Evolutionary conservation across 2,888 invertebrate species (phyloP).

Genomic region (Zygogramma bicolorata): DNA sequence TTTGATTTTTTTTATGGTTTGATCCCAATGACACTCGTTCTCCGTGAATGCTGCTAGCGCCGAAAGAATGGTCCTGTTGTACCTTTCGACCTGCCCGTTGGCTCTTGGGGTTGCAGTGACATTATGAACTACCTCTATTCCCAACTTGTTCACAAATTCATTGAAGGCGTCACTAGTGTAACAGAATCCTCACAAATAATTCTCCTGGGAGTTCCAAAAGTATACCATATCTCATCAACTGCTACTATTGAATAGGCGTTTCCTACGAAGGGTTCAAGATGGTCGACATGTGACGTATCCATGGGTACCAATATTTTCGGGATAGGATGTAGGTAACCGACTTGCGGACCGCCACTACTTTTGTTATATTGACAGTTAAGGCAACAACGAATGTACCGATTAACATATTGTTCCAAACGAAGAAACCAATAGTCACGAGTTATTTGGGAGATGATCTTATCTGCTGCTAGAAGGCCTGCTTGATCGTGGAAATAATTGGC

Average conservation of each 20-base stretch:
- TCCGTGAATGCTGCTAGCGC: too few relatives aligned
- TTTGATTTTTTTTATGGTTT: too few relatives aligned
- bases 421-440: slow-evolving; percentile 38
- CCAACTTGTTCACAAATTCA: slow-evolving; percentile 20
- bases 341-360: too few relatives aligned
- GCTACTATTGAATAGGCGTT: slow-evolving; percentile 47
- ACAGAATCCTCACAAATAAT: slow-evolving; percentile 39
- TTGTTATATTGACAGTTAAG: slow-evolving; percentile 22
- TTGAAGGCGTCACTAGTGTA: slow-evolving; percentile 40
- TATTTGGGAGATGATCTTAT: slow-evolving; percentile 16
- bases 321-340: slow-evolving; percentile 25
- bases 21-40: too few relatives aligned
- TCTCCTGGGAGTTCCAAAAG: slow-evolving; percentile 27
- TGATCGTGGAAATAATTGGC: slow-evolving; percentile 13
- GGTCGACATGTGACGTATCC: slow-evolving; percentile 32
- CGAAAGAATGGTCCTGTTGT: slow-evolving; percentile 4
- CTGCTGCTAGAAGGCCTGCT: slow-evolving; percentile 14
- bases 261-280: slow-evolving; percentile 29
- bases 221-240: slow-evolving; percentile 44
- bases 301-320: slow-evolving; percentile 22
- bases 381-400: slow-evolving; percentile 20
- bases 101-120: slow-evolving; percentile 45
- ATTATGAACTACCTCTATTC: slow-evolving; percentile 41
- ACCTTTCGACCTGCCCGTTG: slow-evolving; percentile 51
- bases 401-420: slow-evolving; percentile 29